Evolutionary conservation across 2,888 invertebrate species (phyloP), one percentile per base, ranked within the genome.

Genomic region (Eupithecia abbreviata): DNA sequence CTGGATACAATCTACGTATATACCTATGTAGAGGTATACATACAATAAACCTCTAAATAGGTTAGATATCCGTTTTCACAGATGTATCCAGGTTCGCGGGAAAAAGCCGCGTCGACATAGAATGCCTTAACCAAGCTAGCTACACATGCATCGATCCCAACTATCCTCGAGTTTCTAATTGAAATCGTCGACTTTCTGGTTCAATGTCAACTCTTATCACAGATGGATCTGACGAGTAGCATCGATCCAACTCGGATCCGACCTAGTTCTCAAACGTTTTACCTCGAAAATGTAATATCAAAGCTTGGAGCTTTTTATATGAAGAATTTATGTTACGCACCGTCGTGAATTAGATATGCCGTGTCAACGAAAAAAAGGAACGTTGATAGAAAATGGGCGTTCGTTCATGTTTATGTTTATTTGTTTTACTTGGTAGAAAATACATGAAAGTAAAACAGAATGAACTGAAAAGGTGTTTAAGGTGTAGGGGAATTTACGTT

Each of bases 391-490:
- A 68, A 71, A 74, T 71, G 18, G 73, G 78, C 77, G 73, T 45
- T 76, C 74, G 75, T n/a, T 76, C n/a, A 77, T 43, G 74, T 66
- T 65, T 41, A 74, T 18, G 74, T 74, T 70, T 74, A 51, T 66
- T 49, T 74, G 47, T 65, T 55, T 45, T 69, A 12, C 18, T n/a
- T 47, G n/a, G 10, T 62, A 62, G 3, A 58, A 58, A 58, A 58
- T 30, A 18, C 30, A 66, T 65, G 9, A 65, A 65, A 66, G 66
- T 42, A 10, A 10, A 62, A 62, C 10, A 62, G 62, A 62, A 62
- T 62, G 10, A 30, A 30, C 30, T 30, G 62, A 62, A 62, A 62
- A 18, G 30, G 10, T 30, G 30, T 62, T 62, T 30, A 30, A 3
- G 58, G 58, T 58, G 18, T 58, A 18, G 58, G 3, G 58, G 3